Conservation (phyloP, 1,140 invertebrate genomes). For the Gryon sp. region DNA sequence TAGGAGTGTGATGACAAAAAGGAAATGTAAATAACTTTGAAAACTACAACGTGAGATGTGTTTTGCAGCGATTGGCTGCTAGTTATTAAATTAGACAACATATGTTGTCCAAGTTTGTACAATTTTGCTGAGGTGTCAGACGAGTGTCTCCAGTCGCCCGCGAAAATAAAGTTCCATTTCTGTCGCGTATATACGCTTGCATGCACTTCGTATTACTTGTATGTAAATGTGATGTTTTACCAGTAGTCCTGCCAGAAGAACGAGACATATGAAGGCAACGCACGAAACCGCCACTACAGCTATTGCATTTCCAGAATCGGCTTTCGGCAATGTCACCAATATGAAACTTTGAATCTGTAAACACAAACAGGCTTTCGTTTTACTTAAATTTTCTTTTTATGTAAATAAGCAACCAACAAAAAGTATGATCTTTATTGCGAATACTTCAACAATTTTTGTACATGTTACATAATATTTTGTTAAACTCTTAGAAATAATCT, state of each 20-base stretch:
- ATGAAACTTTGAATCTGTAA: slow-evolving; percentile 75
- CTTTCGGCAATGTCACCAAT: slow-evolving; percentile 70
- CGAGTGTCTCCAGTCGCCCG: slow-evolving; percentile 57
- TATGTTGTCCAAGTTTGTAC: slow-evolving; percentile 10
- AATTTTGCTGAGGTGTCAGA: slow-evolving; percentile 26
- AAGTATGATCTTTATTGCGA: no score
- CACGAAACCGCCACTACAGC: slow-evolving; percentile 80
- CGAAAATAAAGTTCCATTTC: slow-evolving; percentile 65
- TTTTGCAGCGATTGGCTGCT: no score
- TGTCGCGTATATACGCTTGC: slow-evolving; percentile 55
- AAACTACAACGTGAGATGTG: no score
- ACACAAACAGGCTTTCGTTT: slow-evolving; percentile 21
- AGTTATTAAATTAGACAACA: slow-evolving; percentile 7
- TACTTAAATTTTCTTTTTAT: no score
- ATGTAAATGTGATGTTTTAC: slow-evolving; percentile 77
- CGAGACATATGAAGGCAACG: slow-evolving; percentile 80
- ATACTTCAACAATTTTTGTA: no score
- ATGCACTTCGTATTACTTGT: slow-evolving; percentile 60
- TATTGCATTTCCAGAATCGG: slow-evolving; percentile 78
- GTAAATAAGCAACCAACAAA: slow-evolving; percentile 12
- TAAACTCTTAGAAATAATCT: no score
- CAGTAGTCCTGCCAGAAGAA: slow-evolving; percentile 84
- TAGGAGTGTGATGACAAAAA: no score
- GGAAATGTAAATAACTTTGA: no score
- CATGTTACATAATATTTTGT: no score